Conservation (phyloP, 1,140 invertebrate genomes). For the Oreohelix idahoensis region DNA sequence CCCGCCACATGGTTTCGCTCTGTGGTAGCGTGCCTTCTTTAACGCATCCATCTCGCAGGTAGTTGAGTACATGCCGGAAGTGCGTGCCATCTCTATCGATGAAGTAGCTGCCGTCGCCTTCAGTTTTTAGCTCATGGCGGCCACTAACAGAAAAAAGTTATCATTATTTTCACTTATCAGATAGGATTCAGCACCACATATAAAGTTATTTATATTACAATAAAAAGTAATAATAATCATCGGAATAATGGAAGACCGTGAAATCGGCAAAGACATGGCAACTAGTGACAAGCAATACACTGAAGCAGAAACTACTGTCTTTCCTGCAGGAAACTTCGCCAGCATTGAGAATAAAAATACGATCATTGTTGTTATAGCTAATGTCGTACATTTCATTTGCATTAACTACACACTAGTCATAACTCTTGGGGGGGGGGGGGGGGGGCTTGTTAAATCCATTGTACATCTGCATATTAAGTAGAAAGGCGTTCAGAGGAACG, state of each 20-base stretch:
- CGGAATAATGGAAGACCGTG: too few relatives aligned
- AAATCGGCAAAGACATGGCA: too few relatives aligned
- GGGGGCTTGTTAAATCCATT: neutral
- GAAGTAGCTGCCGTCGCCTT: constrained; percentile 66
- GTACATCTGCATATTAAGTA: constrained; percentile 21
- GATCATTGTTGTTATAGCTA: neutral
- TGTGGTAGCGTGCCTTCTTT: constrained; percentile 66
- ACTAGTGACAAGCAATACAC: too few relatives aligned
- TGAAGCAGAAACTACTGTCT: too few relatives aligned
- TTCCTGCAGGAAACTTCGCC: too few relatives aligned
- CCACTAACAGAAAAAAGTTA: constrained; percentile 41
- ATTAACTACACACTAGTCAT: neutral
- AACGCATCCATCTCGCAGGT: constrained; percentile 64
- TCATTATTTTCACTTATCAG: too few relatives aligned
- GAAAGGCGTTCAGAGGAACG: constrained; percentile 1
- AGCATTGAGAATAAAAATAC: neutral
- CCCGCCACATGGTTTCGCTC: constrained; percentile 58
- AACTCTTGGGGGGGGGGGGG: neutral
- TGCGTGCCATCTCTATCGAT: constrained; percentile 70
- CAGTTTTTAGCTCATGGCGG: constrained; percentile 56
- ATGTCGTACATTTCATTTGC: neutral
- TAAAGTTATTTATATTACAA: too few relatives aligned
- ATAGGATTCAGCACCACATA: too few relatives aligned
- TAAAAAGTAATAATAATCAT: too few relatives aligned
- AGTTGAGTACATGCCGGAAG: constrained; percentile 70